Base-by-base conservation (phyloP, 37 sponge, comb jelly and placozoan genomes). In the Diacarnus erythraeanus region DNA sequence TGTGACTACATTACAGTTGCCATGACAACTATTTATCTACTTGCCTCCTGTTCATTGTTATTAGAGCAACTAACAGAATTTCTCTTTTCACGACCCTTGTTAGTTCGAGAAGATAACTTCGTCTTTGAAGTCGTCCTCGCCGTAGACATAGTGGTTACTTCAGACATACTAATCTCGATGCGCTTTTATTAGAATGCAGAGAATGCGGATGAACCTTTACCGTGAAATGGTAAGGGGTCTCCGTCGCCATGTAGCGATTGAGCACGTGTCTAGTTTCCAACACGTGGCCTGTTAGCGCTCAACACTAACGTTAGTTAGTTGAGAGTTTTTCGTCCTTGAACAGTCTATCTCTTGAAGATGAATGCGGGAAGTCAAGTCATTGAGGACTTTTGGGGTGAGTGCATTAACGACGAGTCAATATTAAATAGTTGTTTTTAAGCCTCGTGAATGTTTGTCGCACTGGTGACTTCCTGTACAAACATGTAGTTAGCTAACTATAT, bases 321-420 rank as follows among this genome's bases (percentile, higher is more conserved):
- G n/a, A n/a, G n/a, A n/a, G n/a, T n/a, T n/a, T n/a, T n/a, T n/a
- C n/a, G n/a, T n/a, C n/a, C n/a, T n/a, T n/a, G n/a, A n/a, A n/a
- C n/a, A n/a, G n/a, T n/a, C n/a, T n/a, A n/a, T n/a, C n/a, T n/a
- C n/a, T n/a, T 61, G 21, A 27, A 61, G 64, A 61, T 29, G 25
- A 61, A 27, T 25, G 20, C 39, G 30, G 69, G 38, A 42, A 33
- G 25, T 4, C 74, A 67, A 40, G n/a, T 38, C 1, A 6, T 71
- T 23, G 78, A 71, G 30, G 77, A 77, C 21, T 77, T 77, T 36
- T 84, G 77, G 85, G 85, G 78, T 84, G 70, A 41, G 71, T 23
- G 29, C 29, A 26, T 64, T 6, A 15, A 12, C 56, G 17, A 54
- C 17, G 56, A 17, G 56, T 54, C 56, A 54, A 17, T 54, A 20